Base-by-base conservation (phyloP, 2,113 vertebrate genomes). In the Pollachius pollachius region DNA sequence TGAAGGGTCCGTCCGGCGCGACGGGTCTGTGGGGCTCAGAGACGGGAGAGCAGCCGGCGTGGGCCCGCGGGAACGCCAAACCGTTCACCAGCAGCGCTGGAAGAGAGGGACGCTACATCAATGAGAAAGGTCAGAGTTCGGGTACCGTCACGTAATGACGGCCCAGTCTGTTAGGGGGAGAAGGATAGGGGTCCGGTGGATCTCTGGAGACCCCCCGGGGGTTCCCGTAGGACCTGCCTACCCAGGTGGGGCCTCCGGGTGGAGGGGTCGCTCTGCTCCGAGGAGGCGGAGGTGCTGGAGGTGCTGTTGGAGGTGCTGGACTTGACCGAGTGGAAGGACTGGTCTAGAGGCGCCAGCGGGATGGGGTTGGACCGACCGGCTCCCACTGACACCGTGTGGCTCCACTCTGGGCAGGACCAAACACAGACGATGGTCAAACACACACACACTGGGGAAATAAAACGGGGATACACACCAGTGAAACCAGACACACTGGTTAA, bases 271-370 rank as follows among this genome's bases (percentile, higher is more conserved):
- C 83, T 73, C 74, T 87, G 88, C 61, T 79, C 89, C 65, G 81
- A 91, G 69, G 81, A 91, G 73, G 87, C 83, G 0, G 86, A 90
- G 64, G 90, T 92, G 52, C 85, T 93, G 0, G 83, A 94, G 8
- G 90, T 92, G 58, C 91, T 94, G 56, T 84, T 92, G 18, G 92
- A 94, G 68, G 91, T 90, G 70, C 83, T 91, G 72, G 91, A 93
- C 71, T 91, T 90, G 56, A 85, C 80, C 0, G 92, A 92, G 71
- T 78, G 67, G 21, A 87, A 85, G 1, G 92, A 94, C 56, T 81
- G 83, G 27, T 90, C 71, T 0, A 85, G 83, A 23, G 81, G 81
- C 62, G 74, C 73, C 7, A 82, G 76, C 58, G 70, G 81, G 41
- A 81, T 77, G 41, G 72, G 73, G 77, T 81, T 91, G 75, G 81